Conservation (phyloP, 2,888 invertebrate species). For the Apamea crenata region DNA sequence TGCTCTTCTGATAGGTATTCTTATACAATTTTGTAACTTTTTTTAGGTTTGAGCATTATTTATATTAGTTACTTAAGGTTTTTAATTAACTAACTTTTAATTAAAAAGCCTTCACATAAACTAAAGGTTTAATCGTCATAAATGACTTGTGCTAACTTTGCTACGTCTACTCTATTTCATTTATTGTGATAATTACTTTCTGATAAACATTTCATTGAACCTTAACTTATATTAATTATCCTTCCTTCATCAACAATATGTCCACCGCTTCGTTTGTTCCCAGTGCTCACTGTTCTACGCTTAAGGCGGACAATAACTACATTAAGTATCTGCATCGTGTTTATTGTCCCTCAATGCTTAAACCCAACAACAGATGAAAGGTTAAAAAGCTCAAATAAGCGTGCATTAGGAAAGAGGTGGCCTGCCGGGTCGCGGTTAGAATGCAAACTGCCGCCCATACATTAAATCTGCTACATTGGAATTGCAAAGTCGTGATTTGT, state of each 20-base stretch:
- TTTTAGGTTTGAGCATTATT: not conserved
- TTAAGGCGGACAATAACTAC: slow-evolving; percentile 81
- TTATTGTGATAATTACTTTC: not conserved
- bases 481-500: slow-evolving; percentile 91
- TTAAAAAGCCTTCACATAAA: not conserved
- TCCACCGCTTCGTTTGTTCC: slow-evolving; percentile 20
- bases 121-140: not conserved
- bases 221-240: slow-evolving; percentile 21
- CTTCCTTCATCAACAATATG: not conserved
- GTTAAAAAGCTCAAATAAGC: slow-evolving; percentile 91
- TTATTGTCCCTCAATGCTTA: slow-evolving; percentile 88
- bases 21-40: not conserved
- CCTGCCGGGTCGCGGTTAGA: slow-evolving; percentile 89
- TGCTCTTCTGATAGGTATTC: not conserved
- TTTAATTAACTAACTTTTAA: not conserved
- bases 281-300: slow-evolving; percentile 65
- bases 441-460: slow-evolving; percentile 91
- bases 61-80: not conserved
- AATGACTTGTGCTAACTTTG: not conserved
- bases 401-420: slow-evolving; percentile 91
- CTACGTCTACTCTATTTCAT: not conserved
- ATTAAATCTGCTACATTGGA: slow-evolving; percentile 90
- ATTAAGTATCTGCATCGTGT: slow-evolving; percentile 85
- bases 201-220: not conserved
- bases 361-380: slow-evolving; percentile 88